Evolutionary conservation across 2,888 invertebrate genomes (phyloP).

Genomic region (Crepidodera aurea): DNA sequence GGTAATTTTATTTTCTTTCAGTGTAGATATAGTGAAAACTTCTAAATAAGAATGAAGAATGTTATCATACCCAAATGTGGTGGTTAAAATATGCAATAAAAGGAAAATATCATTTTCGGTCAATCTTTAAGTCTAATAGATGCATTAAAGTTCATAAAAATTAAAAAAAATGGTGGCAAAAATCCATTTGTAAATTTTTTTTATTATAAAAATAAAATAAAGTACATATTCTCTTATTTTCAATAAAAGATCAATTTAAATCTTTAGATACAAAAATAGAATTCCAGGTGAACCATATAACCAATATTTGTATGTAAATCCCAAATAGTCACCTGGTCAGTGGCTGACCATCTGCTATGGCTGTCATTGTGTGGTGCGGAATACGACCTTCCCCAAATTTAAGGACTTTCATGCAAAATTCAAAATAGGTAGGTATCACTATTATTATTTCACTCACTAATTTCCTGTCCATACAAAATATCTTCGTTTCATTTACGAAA

Average conservation of each 20-base stretch:
- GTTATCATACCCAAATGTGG: too few relatives aligned
- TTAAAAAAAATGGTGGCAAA: too few relatives aligned
- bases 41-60: too few relatives aligned
- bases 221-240: neutral
- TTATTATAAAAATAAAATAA: too few relatives aligned
- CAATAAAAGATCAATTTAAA: neutral
- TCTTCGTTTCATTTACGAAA: too few relatives aligned
- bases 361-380: slow-evolving; percentile 53
- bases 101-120: too few relatives aligned
- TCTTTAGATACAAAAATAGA: neutral
- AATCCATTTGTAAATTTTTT: too few relatives aligned
- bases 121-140: too few relatives aligned
- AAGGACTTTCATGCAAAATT: slow-evolving; percentile 2
- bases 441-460: neutral
- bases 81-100: too few relatives aligned
- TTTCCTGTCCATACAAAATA: neutral
- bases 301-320: slow-evolving; percentile 50
- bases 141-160: too few relatives aligned
- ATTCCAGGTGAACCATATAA: slow-evolving; percentile 38
- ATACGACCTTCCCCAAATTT: slow-evolving; percentile 17
- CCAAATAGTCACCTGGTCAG: slow-evolving; percentile 56
- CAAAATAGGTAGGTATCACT: slow-evolving; percentile 2
- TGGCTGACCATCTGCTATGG: slow-evolving; percentile 55
- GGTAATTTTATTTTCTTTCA: too few relatives aligned
- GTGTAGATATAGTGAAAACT: too few relatives aligned